A percentile compares a stretch with the other conserved stretches of the same genome.
These are phyloP conservation scores for Epinephelus coioides DNA, from an alignment of 2,797 vertebrate genomes.

Conservation along the genomic window DNA sequence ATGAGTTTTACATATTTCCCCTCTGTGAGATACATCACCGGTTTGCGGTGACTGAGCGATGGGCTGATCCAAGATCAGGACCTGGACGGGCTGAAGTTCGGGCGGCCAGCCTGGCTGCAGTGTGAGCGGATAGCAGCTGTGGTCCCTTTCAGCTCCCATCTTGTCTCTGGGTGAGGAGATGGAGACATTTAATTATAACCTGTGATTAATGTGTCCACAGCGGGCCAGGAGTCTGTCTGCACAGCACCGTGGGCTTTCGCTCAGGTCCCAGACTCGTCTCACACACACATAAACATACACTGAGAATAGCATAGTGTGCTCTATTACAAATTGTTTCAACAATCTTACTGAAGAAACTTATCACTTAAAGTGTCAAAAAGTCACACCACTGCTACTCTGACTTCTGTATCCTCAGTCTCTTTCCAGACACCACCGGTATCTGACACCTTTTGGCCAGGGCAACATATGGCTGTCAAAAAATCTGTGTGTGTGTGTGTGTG, in stretches of 20 bases:
- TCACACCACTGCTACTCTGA: constrained; percentile 33
- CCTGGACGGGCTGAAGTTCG: constrained; percentile 27
- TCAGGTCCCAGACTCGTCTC: constrained; percentile 33
- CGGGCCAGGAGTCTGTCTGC: constrained; percentile 55
- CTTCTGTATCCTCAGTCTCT: constrained; percentile 25
- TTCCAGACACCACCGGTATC: constrained; percentile 40
- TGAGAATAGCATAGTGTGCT: constrained; percentile 16
- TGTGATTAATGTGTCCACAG: constrained; percentile 69
- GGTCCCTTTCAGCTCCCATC: constrained; percentile 49
- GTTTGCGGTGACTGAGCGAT: constrained; percentile 18
- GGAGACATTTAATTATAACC: constrained; percentile 77
- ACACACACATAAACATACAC: constrained; percentile 12
- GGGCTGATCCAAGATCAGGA: constrained; percentile 51
- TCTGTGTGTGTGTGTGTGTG: constrained; percentile 36
- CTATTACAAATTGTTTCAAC: constrained; percentile 3
- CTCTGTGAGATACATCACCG: not conserved
- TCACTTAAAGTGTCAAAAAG: constrained; percentile 53
- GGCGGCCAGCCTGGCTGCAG: constrained; percentile 22
- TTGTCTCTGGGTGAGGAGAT: constrained; percentile 62
- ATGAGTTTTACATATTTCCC: constrained; percentile 17
- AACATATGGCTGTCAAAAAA: constrained; percentile 68
- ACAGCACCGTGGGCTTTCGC: constrained; percentile 33
- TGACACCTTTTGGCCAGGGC: constrained; percentile 61
- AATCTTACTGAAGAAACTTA: constrained; percentile 15
- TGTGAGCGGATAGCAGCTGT: constrained; percentile 44